Evolutionary conservation across 37 sponge, comb jelly and placozoan species (phyloP), one percentile per base, ranked within the genome.

Genomic region (Hexactinellida sp.): DNA sequence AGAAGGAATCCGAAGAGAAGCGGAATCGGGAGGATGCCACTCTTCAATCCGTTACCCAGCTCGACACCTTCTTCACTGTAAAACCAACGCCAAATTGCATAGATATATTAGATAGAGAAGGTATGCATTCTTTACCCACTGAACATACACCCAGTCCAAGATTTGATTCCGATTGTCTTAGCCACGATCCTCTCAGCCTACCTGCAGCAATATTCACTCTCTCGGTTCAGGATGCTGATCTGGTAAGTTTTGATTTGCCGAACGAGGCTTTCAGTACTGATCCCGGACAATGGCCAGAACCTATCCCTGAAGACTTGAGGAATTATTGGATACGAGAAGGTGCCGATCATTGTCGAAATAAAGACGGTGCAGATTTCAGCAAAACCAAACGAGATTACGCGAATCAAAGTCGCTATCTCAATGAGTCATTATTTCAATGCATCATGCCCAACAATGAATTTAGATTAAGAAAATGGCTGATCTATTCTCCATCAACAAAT

Each of bases 301-400:
- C 76, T 63, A 63, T 28, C 76, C 76, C 76, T 63, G 76, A 63
- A 63, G 13, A 63, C 3, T 63, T 63, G 76, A 63, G 76, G 76
- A 63, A 63, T 32, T 63, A 63, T 23, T 63, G 76, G 76, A 63
- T 63, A 63, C 76, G 34, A 63, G 76, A 63, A 63, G 76, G 76
- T 63, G 32, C 30, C 13, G 30, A 63, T 63, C 76, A n/a, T 63
- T 63, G 76, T 63, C 76, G 76, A 63, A 63, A 63, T 63, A 63
- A 63, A 63, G 25, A 63, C 32, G 76, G 76, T 63, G 76, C 76
- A 63, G 76, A 63, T 63, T 63, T 63, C 76, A 63, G 76, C 76
- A 63, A 63, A 63, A 63, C 30, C 76, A 63, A 63, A 63, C 30
- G 76, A 23, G 13, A 25, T 63, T 63, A 63, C 76, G 76, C 76